These are phyloP conservation scores for Gambusia affinis DNA, from an alignment of 2,113 vertebrate genomes.

Conservation along the genomic window DNA sequence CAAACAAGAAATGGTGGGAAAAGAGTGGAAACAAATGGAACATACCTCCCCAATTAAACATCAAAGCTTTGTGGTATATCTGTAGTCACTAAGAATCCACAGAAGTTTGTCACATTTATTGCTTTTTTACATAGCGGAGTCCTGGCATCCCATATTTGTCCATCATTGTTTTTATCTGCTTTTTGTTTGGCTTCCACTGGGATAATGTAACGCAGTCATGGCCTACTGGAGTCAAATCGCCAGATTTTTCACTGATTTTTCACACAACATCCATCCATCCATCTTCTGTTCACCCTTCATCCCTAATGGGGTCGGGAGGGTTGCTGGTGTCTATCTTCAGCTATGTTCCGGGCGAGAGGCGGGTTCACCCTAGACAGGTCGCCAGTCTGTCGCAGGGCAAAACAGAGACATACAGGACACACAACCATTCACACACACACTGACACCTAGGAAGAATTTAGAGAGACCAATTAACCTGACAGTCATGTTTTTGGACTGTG, in stretches of 20 bases:
- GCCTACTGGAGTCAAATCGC: not conserved
- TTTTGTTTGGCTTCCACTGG: not conserved
- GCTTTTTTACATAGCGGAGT: not conserved
- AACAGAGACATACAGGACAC: no score
- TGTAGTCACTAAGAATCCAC: not conserved
- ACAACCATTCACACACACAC: no score
- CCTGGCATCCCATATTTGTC: not conserved
- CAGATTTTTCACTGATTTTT: not conserved
- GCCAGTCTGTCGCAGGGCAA: no score
- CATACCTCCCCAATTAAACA: not conserved
- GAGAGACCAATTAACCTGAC: no score
- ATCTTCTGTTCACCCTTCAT: no score
- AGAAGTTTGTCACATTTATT: not conserved
- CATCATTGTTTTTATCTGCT: not conserved
- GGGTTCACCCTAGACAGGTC: no score
- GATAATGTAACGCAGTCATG: not conserved
- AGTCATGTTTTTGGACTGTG: no score
- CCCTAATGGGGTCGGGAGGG: no score
- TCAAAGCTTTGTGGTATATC: not conserved
- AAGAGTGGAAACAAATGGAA: not conserved
- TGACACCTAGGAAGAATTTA: no score
- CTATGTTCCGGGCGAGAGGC: no score
- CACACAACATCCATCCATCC: no score
- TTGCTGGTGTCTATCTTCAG: no score
- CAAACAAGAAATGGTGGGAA: not conserved